Base-by-base conservation (phyloP, 2,113 vertebrate genomes). In the Micronisus gabar region DNA sequence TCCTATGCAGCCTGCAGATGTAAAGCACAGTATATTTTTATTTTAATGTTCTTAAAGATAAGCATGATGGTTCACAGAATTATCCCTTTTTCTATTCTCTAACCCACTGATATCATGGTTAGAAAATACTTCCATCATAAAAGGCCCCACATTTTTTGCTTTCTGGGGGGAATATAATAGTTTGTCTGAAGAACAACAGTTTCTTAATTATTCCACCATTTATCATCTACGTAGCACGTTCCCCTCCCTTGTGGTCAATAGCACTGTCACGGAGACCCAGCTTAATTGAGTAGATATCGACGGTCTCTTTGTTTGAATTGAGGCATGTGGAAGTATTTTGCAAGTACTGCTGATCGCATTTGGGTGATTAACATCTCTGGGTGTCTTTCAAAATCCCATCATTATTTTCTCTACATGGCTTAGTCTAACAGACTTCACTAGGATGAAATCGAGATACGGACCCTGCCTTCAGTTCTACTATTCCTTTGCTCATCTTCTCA, bases 231-330 rank as follows among this genome's bases (percentile, higher is more conserved):
- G 1, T 21, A 85, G 27, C 43, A 85, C 70, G n/a, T 25, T 85
- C 40, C 32, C 22, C 48, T 96, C 63, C 34, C 20, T 72, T 66
- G 26, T 62, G 63, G 87, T 93, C 96, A 96, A 88, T 38, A 93
- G 53, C 29, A 56, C 34, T 26, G 40, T 62, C 84, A 88, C 15
- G 1, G 84, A 85, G 74, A 93, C 40, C 56, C 50, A 68, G n/a
- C 32, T 91, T 93, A 94, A 93, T 45, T 88, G 84, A 89, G 52
- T 68, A 82, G 53, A 53, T 88, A 95, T 92, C 70, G 95, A 90
- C 3, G 5, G 66, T 56, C 50, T 48, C 65, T 83, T 88, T 93
- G 76, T 87, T 81, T 66, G 27, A 86, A 68, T 2, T 65, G 40
- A 87, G 62, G 17, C 43, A 76, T 14, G 15, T 38, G 45, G 58